A percentile compares a stretch with the other conserved stretches of the same genome.
These are phyloP conservation scores for Stenolophus ochropezus DNA, from an alignment of 2,888 invertebrate genomes.

Conservation along the genomic window DNA sequence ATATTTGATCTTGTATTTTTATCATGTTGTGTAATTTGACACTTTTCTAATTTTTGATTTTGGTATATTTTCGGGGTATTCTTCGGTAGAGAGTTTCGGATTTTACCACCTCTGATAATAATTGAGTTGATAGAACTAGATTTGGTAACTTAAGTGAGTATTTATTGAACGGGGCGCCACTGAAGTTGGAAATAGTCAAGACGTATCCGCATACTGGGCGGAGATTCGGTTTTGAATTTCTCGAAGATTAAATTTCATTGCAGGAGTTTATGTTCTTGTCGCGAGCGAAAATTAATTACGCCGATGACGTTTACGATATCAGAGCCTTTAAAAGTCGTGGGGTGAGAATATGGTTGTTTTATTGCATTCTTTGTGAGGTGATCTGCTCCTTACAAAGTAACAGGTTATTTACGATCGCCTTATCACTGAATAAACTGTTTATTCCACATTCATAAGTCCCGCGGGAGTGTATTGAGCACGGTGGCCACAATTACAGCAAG, in stretches of 20 bases:
- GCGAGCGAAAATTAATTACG: conserved; percentile 52
- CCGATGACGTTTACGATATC: conserved; percentile 52
- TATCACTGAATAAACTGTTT: conserved; percentile 37
- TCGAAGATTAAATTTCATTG: conserved; percentile 53
- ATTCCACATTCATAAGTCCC: conserved; percentile 36
- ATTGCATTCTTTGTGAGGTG: conserved; percentile 51
- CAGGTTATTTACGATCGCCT: conserved; percentile 44
- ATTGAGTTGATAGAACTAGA: too few relatives aligned
- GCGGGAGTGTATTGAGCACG: conserved; percentile 24
- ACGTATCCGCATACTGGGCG: not conserved
- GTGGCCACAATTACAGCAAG: conserved; percentile 18
- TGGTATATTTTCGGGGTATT: too few relatives aligned
- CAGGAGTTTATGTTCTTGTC: conserved; percentile 48
- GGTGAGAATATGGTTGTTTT: conserved; percentile 49
- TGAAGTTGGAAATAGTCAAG: too few relatives aligned
- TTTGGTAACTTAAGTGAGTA: too few relatives aligned
- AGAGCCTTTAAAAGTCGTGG: conserved; percentile 42
- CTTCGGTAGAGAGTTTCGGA: too few relatives aligned
- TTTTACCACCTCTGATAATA: too few relatives aligned
- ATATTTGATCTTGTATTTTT: too few relatives aligned
- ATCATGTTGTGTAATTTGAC: too few relatives aligned
- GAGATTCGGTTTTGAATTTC: conserved; percentile 44
- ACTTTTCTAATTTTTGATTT: too few relatives aligned
- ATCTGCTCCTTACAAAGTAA: conserved; percentile 31
- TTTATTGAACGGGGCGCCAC: too few relatives aligned